These are phyloP conservation scores for Gryllus bimaculatus DNA, from an alignment of 1,140 invertebrate species.

Conservation along the genomic window DNA sequence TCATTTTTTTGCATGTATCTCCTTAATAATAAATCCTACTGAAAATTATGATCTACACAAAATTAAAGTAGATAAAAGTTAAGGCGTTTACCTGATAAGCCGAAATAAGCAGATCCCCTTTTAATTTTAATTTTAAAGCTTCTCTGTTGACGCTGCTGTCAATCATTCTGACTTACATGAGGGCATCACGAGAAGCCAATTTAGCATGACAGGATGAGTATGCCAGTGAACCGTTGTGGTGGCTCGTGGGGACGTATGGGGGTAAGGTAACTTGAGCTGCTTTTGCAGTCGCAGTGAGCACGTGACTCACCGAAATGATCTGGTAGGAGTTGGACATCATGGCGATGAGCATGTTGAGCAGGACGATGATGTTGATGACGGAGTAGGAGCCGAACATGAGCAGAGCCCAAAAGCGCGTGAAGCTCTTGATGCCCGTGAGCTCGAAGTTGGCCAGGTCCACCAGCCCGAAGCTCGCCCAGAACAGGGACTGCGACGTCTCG, in stretches of 20 bases:
- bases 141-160: no score
- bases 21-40: no score
- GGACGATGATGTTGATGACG: constrained; percentile 84
- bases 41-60: no score
- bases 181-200: no score
- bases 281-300: no score
- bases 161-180: no score
- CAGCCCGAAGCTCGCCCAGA: constrained; percentile 89
- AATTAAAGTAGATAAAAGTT: not conserved
- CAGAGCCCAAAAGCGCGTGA: constrained; percentile 78
- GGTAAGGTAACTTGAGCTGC: no score
- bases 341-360: constrained; percentile 89
- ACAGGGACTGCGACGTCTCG: constrained; percentile 86
- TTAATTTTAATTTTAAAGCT: not conserved
- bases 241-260: no score
- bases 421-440: constrained; percentile 74
- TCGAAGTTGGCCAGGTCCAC: constrained; percentile 81
- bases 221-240: no score
- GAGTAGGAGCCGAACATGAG: constrained; percentile 83
- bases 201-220: no score
- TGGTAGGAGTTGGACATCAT: constrained; percentile 96
- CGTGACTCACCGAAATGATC: constrained; percentile 67
- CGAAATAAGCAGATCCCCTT: not conserved
- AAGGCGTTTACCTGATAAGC: not conserved
- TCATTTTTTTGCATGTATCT: no score